Percentiles rank a stretch among this genome's conserved stretches.
Conservation (phyloP, 1,140 invertebrate genomes). For the Ceratosolen fusciceps region DNA sequence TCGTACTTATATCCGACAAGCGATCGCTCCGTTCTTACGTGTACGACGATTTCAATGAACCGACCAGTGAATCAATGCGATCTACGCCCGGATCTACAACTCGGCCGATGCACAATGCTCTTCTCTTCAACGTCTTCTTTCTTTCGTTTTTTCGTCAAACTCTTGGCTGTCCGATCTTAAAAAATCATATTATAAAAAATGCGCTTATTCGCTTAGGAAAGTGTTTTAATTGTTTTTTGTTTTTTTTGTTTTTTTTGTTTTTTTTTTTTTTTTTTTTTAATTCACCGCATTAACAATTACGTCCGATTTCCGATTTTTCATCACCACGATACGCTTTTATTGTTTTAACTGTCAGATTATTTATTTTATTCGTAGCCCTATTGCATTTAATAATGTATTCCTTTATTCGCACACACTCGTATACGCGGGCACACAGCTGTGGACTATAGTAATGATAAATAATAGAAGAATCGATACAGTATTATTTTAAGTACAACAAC, state of each 20-base stretch:
- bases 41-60: not conserved
- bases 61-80: not conserved
- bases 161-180: too few species aligned
- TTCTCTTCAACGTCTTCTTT: too few species aligned
- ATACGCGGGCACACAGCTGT: too few species aligned
- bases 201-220: too few species aligned
- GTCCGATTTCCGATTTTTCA: not conserved
- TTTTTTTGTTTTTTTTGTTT: too few species aligned
- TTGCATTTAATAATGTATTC: not conserved
- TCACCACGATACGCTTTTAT: not conserved
- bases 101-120: too few species aligned
- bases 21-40: not conserved
- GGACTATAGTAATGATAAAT: too few species aligned
- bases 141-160: too few species aligned
- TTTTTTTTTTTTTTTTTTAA: too few species aligned
- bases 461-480: not conserved
- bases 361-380: not conserved
- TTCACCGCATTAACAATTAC: not conserved
- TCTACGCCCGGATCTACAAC: not conserved
- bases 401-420: not conserved
- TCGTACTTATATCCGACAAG: not conserved
- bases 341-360: not conserved
- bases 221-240: too few species aligned
- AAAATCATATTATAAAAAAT: too few species aligned
- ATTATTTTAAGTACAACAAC: not conserved